These are phyloP conservation scores for Drosophila bunnanda DNA, from an alignment of 2,888 invertebrate species.

Conservation along the genomic window DNA sequence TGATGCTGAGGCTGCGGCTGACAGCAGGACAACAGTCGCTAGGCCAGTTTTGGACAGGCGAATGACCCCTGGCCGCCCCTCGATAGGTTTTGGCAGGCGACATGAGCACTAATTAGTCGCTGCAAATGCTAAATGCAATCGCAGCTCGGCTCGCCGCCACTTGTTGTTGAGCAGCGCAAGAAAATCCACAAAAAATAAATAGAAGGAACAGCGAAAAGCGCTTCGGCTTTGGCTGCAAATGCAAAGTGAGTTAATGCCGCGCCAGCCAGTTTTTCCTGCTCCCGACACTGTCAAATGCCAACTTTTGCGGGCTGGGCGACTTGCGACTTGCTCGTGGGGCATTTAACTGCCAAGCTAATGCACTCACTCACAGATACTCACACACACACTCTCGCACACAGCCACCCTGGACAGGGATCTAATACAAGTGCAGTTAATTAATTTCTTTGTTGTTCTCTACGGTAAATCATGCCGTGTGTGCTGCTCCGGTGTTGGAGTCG, in stretches of 20 bases:
- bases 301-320: constrained; percentile 45
- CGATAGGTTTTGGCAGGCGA: constrained; percentile 71
- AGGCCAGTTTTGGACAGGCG: constrained; percentile 7
- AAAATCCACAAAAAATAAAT: constrained; percentile 13
- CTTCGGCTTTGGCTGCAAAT: constrained; percentile 39
- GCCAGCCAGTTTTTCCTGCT: constrained; percentile 47
- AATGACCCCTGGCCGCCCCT: constrained; percentile 32
- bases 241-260: constrained; percentile 75
- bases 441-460: constrained; percentile 80
- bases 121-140: constrained; percentile 58
- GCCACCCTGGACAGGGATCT: constrained; percentile 20
- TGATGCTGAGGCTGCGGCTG: constrained; percentile 54
- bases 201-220: constrained; percentile 40
- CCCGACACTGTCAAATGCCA: constrained; percentile 73
- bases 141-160: constrained; percentile 61
- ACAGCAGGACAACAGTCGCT: constrained; percentile 60
- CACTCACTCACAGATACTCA: constrained; percentile 61
- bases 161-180: constrained; percentile 49
- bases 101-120: constrained; percentile 78
- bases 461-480: constrained; percentile 75
- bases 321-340: constrained; percentile 54
- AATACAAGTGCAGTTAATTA: constrained; percentile 76
- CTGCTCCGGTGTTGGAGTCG: constrained; percentile 18
- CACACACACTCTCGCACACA: constrained; percentile 25
- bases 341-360: constrained; percentile 78